phyloP scores from a whole-genome alignment of 1,140 invertebrate species.

The Drosophila tani region DNA sequence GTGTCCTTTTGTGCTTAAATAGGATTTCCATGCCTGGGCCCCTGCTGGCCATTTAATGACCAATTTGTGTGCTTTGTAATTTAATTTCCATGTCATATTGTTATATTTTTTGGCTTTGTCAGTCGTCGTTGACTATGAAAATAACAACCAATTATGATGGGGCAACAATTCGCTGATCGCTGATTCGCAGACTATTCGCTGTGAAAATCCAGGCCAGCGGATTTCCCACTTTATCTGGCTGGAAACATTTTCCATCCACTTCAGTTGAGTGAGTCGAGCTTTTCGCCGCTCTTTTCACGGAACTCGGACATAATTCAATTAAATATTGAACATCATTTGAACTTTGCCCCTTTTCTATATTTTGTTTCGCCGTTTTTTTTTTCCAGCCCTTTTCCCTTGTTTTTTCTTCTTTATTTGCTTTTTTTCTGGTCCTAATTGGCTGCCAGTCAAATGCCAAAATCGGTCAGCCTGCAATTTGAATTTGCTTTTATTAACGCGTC shows the following conservation, averaged over 20 bases:
- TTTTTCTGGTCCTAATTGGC: conserved; percentile 53
- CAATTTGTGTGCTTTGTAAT: conserved; percentile 26
- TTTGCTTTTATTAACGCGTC: conserved; percentile 54
- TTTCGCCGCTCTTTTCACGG: background rate
- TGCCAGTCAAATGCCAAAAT: conserved; percentile 63
- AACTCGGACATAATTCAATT: conserved; percentile 48
- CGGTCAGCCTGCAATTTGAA: conserved; percentile 54
- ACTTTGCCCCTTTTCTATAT: conserved; percentile 25
- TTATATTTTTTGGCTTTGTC: background rate
- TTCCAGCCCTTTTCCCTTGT: background rate
- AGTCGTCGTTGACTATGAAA: conserved; percentile 7
- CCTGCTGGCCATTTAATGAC: conserved; percentile 10
- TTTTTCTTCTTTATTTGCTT: conserved; percentile 26
- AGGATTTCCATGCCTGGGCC: background rate
- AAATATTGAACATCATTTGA: conserved; percentile 53
- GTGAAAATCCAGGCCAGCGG: conserved; percentile 16
- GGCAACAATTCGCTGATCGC: conserved; percentile 7
- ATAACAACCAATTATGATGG: conserved; percentile 37
- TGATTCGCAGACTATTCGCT: background rate
- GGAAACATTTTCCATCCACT: conserved; percentile 17
- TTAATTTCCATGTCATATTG: background rate
- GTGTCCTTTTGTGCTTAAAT: background rate
- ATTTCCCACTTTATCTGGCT: conserved; percentile 33
- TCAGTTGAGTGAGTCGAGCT: conserved; percentile 21
- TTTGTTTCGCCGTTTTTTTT: conserved; percentile 9